A percentile compares a stretch with the other conserved stretches of the same genome.
These are phyloP conservation scores for Epinephelus lanceolatus DNA, from an alignment of 2,113 vertebrate genomes.

Conservation along the genomic window DNA sequence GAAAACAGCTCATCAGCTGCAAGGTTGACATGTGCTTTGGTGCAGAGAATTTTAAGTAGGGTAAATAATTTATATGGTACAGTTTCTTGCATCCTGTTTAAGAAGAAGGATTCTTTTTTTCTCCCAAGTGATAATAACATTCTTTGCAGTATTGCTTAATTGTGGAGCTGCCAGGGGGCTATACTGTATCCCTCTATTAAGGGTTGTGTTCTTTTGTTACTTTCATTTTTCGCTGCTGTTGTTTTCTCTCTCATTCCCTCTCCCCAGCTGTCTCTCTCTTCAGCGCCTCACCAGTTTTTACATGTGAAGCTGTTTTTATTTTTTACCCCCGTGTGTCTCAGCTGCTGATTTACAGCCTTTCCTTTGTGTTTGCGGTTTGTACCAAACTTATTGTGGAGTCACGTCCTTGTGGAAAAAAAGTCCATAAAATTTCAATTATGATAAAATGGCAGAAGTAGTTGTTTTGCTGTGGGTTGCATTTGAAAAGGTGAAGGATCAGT, in stretches of 20 bases:
- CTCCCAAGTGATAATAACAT: constrained; percentile 62
- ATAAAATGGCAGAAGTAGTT: constrained; percentile 15
- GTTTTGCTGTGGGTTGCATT: constrained; percentile 11
- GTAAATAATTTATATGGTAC: constrained; percentile 70
- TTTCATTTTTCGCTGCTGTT: constrained; percentile 34
- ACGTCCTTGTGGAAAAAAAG: constrained; percentile 64
- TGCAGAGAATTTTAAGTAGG: constrained; percentile 69
- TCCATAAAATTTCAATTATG: constrained; percentile 49
- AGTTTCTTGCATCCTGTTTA: constrained; percentile 51
- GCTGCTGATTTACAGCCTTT: constrained; percentile 62
- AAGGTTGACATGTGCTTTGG: constrained; percentile 60
- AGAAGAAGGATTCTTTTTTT: constrained; percentile 50
- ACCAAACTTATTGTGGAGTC: constrained; percentile 45
- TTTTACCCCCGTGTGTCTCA: constrained; percentile 11
- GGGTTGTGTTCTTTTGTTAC: constrained; percentile 50
- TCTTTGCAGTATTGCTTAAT: constrained; percentile 62
- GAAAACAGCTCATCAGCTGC: constrained; percentile 63
- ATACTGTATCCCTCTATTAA: constrained; percentile 74
- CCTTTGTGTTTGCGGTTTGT: constrained; percentile 62
- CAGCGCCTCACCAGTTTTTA: constrained; percentile 28
- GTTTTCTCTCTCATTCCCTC: constrained; percentile 25
- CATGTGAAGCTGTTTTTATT: constrained; percentile 39
- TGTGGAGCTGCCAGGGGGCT: constrained; percentile 42
- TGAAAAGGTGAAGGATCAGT: constrained; percentile 16
- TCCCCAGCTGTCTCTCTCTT: constrained; percentile 40